Conservation (phyloP, 2,113 vertebrate species). For the Sakesphorus luctuosus region DNA sequence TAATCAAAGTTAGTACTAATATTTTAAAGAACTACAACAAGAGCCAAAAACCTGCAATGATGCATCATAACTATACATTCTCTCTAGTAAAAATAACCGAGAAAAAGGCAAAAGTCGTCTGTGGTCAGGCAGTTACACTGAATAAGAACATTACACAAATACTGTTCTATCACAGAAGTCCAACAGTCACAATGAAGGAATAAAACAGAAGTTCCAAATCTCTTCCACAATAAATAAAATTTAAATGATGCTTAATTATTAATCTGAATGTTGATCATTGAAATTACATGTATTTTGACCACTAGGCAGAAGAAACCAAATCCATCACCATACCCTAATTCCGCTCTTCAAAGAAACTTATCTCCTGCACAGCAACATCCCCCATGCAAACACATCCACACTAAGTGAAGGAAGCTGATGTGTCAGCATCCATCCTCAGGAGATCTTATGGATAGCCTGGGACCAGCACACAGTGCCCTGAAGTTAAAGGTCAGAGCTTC, state of each 20-base stretch:
- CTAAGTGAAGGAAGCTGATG: not conserved
- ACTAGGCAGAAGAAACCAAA: not conserved
- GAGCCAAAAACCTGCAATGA: not conserved
- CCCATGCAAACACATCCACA: not conserved
- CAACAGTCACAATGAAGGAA: not conserved
- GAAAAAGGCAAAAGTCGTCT: not conserved
- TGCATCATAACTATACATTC: not conserved
- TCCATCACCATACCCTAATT: not conserved
- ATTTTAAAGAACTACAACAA: not conserved
- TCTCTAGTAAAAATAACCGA: not conserved
- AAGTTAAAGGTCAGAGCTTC: conserved; percentile 13
- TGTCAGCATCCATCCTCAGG: not conserved
- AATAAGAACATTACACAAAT: not conserved
- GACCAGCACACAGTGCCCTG: not conserved
- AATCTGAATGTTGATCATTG: not conserved
- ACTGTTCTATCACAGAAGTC: not conserved
- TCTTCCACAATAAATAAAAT: not conserved
- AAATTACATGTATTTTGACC: not conserved
- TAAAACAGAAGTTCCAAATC: not conserved
- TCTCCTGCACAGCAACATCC: not conserved
- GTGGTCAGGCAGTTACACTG: not conserved
- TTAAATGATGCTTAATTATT: not conserved
- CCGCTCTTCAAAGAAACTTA: not conserved
- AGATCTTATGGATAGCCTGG: not conserved
- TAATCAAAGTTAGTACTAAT: not conserved